A percentile compares a stretch with the other conserved stretches of the same genome.
phyloP scores from a whole-genome alignment of 2,888 invertebrate species.

The Himalopsyche anomala region DNA sequence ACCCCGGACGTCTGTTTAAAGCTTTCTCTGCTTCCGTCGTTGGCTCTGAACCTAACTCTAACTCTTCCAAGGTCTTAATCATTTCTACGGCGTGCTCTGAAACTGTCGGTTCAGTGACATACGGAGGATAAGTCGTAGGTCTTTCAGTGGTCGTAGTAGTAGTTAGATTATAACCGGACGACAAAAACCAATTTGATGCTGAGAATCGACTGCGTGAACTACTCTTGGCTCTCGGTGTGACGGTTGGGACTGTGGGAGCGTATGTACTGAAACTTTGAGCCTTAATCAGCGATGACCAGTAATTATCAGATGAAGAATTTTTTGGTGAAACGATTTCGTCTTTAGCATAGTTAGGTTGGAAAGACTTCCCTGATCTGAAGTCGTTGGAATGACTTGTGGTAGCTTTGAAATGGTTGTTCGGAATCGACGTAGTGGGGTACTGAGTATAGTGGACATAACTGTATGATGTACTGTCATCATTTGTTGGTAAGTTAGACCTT shows the following conservation, averaged over 20 bases:
- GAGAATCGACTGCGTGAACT: constrained; percentile 45
- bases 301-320: constrained; percentile 29
- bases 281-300: constrained; percentile 35
- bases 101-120: constrained; percentile 72
- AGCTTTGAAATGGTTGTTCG: constrained; percentile 53
- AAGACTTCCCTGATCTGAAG: constrained; percentile 61
- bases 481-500: constrained; percentile 8
- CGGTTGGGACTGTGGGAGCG: constrained; percentile 69
- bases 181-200: constrained; percentile 52
- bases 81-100: constrained; percentile 83
- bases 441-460: constrained; percentile 57
- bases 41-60: constrained; percentile 75
- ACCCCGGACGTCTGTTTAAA: constrained; percentile 78
- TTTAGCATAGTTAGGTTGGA: constrained; percentile 64
- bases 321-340: constrained; percentile 66
- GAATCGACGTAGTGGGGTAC: constrained; percentile 53
- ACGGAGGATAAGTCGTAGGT: constrained; percentile 67
- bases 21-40: constrained; percentile 74
- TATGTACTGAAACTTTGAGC: constrained; percentile 62
- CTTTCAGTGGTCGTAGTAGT: constrained; percentile 65
- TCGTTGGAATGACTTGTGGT: constrained; percentile 63
- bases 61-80: constrained; percentile 81
- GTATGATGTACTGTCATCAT: constrained; percentile 30
- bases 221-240: constrained; percentile 62
- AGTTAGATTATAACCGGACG: constrained; percentile 48